Evolutionary conservation across 2,797 vertebrate genomes (phyloP), one percentile per base, ranked within the genome.

Genomic region (Sebastes taczanowskii): DNA sequence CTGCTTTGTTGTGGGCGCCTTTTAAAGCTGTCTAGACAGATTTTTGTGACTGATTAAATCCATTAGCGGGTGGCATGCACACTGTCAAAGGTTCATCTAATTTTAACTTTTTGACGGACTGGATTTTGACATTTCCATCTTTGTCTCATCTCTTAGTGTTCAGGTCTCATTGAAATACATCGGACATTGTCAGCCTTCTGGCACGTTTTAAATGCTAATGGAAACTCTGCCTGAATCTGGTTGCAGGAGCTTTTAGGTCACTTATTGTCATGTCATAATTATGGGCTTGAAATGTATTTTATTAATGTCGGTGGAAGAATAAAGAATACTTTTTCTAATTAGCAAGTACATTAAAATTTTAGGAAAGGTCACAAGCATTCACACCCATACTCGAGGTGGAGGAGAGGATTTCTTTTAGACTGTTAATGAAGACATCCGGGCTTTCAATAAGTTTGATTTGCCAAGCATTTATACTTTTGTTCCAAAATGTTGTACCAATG

Each of bases 1-100:
- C 22, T 62, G 46, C 42, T 80, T 71, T 84, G 25, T 73, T 83
- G 27, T 82, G 69, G 78, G 74, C 7, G 63, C 73, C 80, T 90
- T 89, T 83, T 77, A 53, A 81, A 84, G 23, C 71, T 83, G 85
- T 89, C 85, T 63, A 52, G 74, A 89, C 68, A 67, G 18, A 86
- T 91, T 71, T 78, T 75, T 85, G 38, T 90, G 83, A 94, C 55
- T 80, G 87, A 91, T 92, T 87, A 80, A 66, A 18, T 88, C 74
- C 70, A 83, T 88, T 81, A 87, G 58, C 55, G 78, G 61, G n/a
- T 81, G 42, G 86, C 66, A 32, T 32, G 49, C 22, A 68, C 53
- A 9, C 56, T 82, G 66, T 77, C 64, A 67, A 74, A 84, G 66
- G 77, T 86, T 82, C 49, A 68, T 61, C 56, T 29, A 56, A 49